Conservation (phyloP, 2,888 invertebrate genomes). For the Troides oblongomaculatus region DNA sequence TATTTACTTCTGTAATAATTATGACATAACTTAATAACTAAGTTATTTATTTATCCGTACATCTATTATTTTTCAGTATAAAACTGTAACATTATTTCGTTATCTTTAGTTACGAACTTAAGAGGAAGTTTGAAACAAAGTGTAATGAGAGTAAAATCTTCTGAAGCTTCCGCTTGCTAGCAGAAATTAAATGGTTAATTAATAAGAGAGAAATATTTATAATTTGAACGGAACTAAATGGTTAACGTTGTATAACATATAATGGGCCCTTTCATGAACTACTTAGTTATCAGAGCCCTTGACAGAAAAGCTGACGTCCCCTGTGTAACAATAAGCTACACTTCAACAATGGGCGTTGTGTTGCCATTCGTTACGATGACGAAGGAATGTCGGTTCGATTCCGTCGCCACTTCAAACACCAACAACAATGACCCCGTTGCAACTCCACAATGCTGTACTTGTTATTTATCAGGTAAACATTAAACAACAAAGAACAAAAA, state of each 20-base stretch:
- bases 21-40: no score
- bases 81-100: no score
- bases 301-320: neutral
- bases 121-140: no score
- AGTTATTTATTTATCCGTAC: no score
- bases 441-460: conserved; percentile 11
- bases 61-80: no score
- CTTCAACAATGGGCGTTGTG: conserved; percentile 17
- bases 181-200: no score
- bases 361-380: conserved; percentile 19
- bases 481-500: conserved; percentile 20
- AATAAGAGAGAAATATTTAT: no score
- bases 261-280: neutral
- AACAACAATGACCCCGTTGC: conserved; percentile 21
- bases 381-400: conserved; percentile 2
- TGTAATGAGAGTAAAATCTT: no score
- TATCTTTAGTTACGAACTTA: no score
- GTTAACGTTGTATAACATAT: neutral
- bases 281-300: conserved; percentile 2
- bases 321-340: conserved; percentile 11
- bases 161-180: no score
- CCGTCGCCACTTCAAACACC: conserved; percentile 4
- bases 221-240: neutral
- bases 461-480: conserved; percentile 11
- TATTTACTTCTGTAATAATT: no score